Conservation (phyloP, 2,113 vertebrate genomes). For the Pristiophorus japonicus region DNA sequence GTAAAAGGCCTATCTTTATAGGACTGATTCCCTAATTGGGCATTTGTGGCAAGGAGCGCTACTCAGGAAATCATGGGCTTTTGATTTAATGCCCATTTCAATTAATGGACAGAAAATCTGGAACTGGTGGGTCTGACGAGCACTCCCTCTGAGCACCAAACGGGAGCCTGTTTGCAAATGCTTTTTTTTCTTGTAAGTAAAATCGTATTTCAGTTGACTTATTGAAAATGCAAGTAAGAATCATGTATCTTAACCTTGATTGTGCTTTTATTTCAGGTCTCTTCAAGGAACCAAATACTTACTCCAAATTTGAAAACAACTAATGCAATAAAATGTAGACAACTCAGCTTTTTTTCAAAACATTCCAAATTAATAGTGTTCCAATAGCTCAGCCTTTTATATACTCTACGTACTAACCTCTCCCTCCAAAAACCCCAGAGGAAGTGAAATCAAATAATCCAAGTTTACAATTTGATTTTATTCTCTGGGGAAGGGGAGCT, state of each 20-base stretch:
- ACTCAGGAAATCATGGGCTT: not conserved
- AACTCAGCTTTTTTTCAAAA: not conserved
- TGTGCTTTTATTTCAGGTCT: constrained; percentile 19
- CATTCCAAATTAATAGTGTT: constrained; percentile 1
- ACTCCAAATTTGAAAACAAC: constrained; percentile 32
- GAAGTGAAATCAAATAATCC: not conserved
- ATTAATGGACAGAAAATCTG: not conserved
- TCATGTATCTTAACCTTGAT: not conserved
- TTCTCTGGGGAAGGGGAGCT: not conserved
- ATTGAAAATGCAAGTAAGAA: not conserved
- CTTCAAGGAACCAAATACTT: constrained; percentile 26
- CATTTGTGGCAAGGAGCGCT: not conserved
- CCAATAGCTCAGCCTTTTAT: not conserved
- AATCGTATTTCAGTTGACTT: not conserved
- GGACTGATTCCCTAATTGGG: not conserved
- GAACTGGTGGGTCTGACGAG: too few species aligned
- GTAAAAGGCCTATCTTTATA: not conserved
- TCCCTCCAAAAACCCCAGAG: not conserved
- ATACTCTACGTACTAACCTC: not conserved
- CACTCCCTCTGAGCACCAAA: not conserved
- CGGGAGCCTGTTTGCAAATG: not conserved
- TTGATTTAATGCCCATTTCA: not conserved
- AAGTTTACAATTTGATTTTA: not conserved
- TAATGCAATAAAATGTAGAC: not conserved
- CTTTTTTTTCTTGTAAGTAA: not conserved